Evolutionary conservation across 2,797 vertebrate genomes (phyloP), one percentile per base, ranked within the genome.

Genomic region (Okamejei kenojei): DNA sequence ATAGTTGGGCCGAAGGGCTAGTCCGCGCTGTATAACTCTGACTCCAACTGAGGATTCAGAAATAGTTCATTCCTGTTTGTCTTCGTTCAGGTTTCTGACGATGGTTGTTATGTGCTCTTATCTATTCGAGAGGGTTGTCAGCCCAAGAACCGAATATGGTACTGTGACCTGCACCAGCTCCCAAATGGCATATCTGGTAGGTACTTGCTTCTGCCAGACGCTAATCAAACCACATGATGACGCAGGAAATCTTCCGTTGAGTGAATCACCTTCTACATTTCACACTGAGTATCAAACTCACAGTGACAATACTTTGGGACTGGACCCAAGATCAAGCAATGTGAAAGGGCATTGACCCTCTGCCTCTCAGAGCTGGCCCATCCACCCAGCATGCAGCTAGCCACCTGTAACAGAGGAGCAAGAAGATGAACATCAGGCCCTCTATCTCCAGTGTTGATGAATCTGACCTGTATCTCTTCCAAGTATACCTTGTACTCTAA

Each of bases 81-180:
- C 10, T 88, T 68, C 17, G 10, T 35, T 0, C 76, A 97, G 97
- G 94, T 97, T 35, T 96, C 97, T 2, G 96, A 97, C 90, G 96
- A 97, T 9, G 96, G 97, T 61, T 94, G 95, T 35, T 97, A 96
- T 23, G 96, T 95, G 0, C 94, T 97, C 35, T 58, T 97, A 94
- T 96, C 95, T 93, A 96, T 97, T 94, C 96, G 95, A 23, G 97
- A 97, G 58, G 96, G 97, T 76, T 97, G 96, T 93, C 94, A 97
- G 90, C 97, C 96, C 0, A 96, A 97, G n/a, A 97, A 97, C 95
- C 96, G 94, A 93, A 95, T 97, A 93, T 97, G 97, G 96, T 97
- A 96, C 95, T 97, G 96, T 11, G 96, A 97, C 94, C 95, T 97
- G 11, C 95, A 96, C 94, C 93, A 95, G 94, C 96, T 97, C 7